Evolutionary conservation across 2,888 invertebrate genomes (phyloP), one percentile per base, ranked within the genome.

Genomic region (Gymnocheta viridis): DNA sequence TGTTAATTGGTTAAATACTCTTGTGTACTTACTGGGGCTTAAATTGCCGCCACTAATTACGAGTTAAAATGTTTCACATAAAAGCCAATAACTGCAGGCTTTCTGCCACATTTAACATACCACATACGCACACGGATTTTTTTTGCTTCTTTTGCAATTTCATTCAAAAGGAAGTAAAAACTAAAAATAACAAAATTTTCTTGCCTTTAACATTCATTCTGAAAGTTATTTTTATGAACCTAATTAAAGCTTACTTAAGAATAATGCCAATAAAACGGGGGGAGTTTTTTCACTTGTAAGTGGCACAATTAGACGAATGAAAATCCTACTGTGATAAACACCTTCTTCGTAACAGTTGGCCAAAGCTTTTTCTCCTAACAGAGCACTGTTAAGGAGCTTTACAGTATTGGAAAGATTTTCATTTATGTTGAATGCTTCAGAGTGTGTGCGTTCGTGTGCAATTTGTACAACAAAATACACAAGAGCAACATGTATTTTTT

Each of bases 401-500:
- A 84, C 84, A 81, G 67, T 32, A 73, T 69, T 84, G 84, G 84
- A 84, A 84, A 54, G 60, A 44, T 62, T 64, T 67, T 29, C 38
- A 73, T 44, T n/a, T 51, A 44, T 77, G 73, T 66, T 77, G 58
- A 72, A 66, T 67, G 27, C 19, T 17, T 56, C 17, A 27, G 22
- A 29, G 22, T 51, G 35, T 9, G 35, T 24, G 47, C 24, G 38
- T 38, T n/a, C 17, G 66, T 58, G 19, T 49, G 56, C 41, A 38
- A n/a, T 47, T 38, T 70, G 19, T 44, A 17, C 64, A 62, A 60
- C 10, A 24, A 51, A 54, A 62, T 56, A 60, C 19, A 70, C 54
- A 77, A 77, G 72, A 84, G 84, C 84, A 84, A 84, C 84, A 84
- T 84, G 84, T 81, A 64, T n/a, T n/a, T n/a, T n/a, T 54, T 70